Base-by-base conservation (phyloP, 2,888 invertebrate genomes). In the Drosophila helvetica region DNA sequence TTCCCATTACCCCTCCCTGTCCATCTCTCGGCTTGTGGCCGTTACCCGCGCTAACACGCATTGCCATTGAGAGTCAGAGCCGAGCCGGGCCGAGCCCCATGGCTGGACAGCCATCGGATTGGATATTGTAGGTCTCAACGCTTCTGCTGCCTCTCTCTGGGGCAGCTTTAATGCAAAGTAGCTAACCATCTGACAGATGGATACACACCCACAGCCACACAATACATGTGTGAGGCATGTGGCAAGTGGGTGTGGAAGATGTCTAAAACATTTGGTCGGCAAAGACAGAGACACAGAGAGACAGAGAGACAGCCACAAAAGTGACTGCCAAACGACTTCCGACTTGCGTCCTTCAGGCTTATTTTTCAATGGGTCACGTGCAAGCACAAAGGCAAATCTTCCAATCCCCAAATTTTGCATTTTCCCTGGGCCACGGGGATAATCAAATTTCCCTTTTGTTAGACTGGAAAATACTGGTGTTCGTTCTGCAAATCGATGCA, bases 241-340 rank as follows among this genome's bases (percentile, higher is more conserved):
- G 50, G 25, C 38, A 33, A 22, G 33, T 15, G 46, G 17, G 46
- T 17, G 46, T 17, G 46, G 51, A 18, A 43, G 45, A 57, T 50
- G 43, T 50, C 51, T 57, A n/a, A 47, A 57, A 51, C 53, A 60
- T 61, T 71, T 67, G 67, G 60, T 61, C 46, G 60, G 54, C 66
- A 38, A 12, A 38, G 33, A 38, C 33, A 38, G 50, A 52, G n/a
- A 38, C n/a, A 38, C 33, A 33, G 48, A n/a, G n/a, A 38, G 33
- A 38, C 33, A 38, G 50, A 52, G n/a, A 38, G 38, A 38, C 33
- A 33, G 48, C 54, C 60, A 60, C 56, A 65, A 71, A 82, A 85
- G 85, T 81, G 79, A 64, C 67, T 80, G 81, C 76, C 79, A 78
- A 86, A 85, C 79, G 79, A 85, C 86, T 82, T 87, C 85, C 85